A percentile compares a stretch with the other conserved stretches of the same genome.
These are phyloP conservation scores for Ridgeia piscesae DNA, from an alignment of 1,140 invertebrate genomes.

Conservation along the genomic window DNA sequence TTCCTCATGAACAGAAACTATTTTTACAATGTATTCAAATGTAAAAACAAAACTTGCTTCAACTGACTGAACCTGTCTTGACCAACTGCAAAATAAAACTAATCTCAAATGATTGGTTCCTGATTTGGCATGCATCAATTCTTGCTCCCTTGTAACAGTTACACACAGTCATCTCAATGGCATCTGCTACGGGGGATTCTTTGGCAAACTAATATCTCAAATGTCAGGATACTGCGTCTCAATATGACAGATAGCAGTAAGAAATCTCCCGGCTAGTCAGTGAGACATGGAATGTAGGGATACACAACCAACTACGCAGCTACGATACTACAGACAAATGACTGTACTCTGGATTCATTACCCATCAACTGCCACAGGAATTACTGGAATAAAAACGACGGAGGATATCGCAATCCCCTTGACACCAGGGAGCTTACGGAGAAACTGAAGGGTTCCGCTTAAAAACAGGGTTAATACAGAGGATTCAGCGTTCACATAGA, in stretches of 20 bases:
- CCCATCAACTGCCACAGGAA: not conserved
- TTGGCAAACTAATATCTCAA: not conserved
- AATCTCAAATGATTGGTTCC: not conserved
- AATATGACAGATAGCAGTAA: not conserved
- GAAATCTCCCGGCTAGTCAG: not conserved
- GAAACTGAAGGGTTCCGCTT: not conserved
- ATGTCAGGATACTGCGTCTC: not conserved
- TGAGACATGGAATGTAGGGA: not conserved
- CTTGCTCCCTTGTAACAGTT: not conserved
- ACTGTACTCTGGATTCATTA: not conserved
- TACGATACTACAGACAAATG: not conserved
- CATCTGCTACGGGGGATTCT: not conserved
- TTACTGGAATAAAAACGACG: not conserved
- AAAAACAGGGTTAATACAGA: not conserved
- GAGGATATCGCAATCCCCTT: not conserved
- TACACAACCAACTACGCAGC: not conserved
- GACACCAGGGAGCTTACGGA: not conserved
- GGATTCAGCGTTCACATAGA: too few species aligned
- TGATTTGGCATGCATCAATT: not conserved
- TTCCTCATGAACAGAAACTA: too few species aligned
- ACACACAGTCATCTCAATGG: not conserved
- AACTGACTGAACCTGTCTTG: not conserved
- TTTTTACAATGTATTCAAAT: too few species aligned
- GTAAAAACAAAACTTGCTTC: not conserved
- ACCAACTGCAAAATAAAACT: not conserved